Percentiles rank a stretch among this genome's conserved stretches.
Conservation (phyloP, 2,797 vertebrate species). For the Enteromius trimaculatus region DNA sequence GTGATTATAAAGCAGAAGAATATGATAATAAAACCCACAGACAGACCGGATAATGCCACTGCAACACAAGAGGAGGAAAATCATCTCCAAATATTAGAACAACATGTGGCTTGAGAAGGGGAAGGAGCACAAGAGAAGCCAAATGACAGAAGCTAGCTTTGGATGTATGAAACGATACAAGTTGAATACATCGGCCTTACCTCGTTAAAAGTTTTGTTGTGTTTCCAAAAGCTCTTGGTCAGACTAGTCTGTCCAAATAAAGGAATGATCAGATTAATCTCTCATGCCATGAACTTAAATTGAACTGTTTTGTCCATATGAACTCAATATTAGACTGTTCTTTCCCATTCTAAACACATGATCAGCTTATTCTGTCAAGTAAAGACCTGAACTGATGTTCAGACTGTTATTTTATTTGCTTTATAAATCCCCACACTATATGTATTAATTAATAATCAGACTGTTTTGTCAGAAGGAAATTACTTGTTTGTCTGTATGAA, state of each 20-base stretch:
- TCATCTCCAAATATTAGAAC: conserved; percentile 57
- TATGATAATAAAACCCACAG: conserved; percentile 61
- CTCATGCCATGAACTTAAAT: background rate
- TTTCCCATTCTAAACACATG: background rate
- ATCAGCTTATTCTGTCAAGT: background rate
- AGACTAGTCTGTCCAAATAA: background rate
- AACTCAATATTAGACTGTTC: background rate
- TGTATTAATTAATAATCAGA: background rate
- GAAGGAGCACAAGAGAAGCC: background rate
- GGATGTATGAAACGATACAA: background rate
- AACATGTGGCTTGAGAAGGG: conserved; percentile 17
- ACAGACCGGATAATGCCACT: conserved; percentile 36
- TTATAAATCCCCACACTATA: background rate
- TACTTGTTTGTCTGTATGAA: background rate
- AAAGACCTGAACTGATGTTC: background rate
- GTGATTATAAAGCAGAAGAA: conserved; percentile 61
- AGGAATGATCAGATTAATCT: background rate
- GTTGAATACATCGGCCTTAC: background rate
- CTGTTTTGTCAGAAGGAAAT: background rate
- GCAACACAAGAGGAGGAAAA: conserved; percentile 41
- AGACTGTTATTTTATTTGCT: background rate
- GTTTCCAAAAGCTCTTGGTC: conserved; percentile 11
- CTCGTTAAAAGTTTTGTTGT: background rate
- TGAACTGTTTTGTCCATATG: too few species aligned
- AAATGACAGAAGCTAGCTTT: background rate